A percentile compares a stretch with the other conserved stretches of the same genome.
Evolutionary conservation across 2,888 invertebrate species (phyloP).

Genomic region (Spodoptera picta): DNA sequence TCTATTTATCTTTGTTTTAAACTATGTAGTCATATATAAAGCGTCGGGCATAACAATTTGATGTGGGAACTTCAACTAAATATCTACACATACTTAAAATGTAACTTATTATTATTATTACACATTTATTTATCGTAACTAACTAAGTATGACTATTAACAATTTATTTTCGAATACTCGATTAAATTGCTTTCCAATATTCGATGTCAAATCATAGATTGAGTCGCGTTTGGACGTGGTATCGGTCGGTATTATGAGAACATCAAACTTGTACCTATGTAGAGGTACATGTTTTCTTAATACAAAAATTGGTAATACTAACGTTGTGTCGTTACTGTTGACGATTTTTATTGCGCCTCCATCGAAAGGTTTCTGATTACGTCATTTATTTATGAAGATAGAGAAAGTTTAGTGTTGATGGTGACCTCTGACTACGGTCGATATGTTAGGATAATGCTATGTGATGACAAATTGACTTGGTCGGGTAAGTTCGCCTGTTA

Average conservation of each 20-base stretch:
- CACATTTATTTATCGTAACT: slow-evolving; percentile 39
- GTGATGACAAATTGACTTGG: slow-evolving; percentile 40
- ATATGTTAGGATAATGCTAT: slow-evolving; percentile 45
- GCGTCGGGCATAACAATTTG: slow-evolving; percentile 14
- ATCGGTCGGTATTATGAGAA: background rate
- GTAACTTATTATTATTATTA: slow-evolving; percentile 29
- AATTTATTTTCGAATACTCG: slow-evolving; percentile 47
- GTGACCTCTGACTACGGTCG: slow-evolving; percentile 39
- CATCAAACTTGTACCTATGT: slow-evolving; percentile 24
- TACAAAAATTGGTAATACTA: slow-evolving; percentile 43
- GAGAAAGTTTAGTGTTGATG: slow-evolving; percentile 50
- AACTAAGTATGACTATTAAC: slow-evolving; percentile 45
- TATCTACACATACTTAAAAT: slow-evolving; percentile 31
- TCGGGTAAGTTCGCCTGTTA: too few species aligned
- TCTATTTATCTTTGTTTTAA: too few species aligned
- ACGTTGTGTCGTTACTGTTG: slow-evolving; percentile 49
- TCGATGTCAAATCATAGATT: slow-evolving; percentile 43
- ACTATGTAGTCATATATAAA: too few species aligned
- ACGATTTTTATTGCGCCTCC: slow-evolving; percentile 49
- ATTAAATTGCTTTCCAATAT: slow-evolving; percentile 53
- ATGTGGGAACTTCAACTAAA: slow-evolving; percentile 38
- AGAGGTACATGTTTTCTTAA: slow-evolving; percentile 19
- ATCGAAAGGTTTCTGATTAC: slow-evolving; percentile 54
- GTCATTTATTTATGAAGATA: slow-evolving; percentile 51
- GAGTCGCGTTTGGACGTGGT: too few species aligned